A percentile compares a stretch with the other conserved stretches of the same genome.
phyloP scores from a whole-genome alignment of 2,888 invertebrate species.

The Lepidocyrtinus sp. region DNA sequence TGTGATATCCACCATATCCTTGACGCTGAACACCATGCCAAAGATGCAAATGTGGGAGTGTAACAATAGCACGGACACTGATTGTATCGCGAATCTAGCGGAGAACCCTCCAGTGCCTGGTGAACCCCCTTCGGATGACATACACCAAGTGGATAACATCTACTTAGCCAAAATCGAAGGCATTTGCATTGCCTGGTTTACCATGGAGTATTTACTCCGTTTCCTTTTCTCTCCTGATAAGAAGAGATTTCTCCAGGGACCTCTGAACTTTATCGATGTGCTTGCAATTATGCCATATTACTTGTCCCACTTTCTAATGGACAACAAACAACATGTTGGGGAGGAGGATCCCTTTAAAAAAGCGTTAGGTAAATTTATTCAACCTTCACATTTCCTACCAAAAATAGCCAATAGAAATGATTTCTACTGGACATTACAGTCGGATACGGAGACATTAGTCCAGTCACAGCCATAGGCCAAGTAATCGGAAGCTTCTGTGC shows the following conservation, averaged over 20 bases:
- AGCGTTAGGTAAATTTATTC: conserved; percentile 74
- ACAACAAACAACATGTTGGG: conserved; percentile 55
- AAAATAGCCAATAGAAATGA: neutral
- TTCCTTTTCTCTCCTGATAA: conserved; percentile 75
- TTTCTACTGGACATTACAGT: conserved; percentile 65
- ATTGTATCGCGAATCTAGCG: conserved; percentile 30
- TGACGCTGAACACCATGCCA: conserved; percentile 75
- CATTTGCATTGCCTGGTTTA: conserved; percentile 76
- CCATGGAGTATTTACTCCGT: conserved; percentile 75
- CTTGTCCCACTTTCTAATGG: conserved; percentile 74
- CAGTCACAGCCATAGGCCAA: conserved; percentile 75
- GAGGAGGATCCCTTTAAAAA: conserved; percentile 30
- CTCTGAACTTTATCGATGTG: conserved; percentile 75
- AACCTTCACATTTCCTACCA: conserved; percentile 66
- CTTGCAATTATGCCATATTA: conserved; percentile 76
- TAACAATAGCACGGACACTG: conserved; percentile 59
- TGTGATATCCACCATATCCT: conserved; percentile 74
- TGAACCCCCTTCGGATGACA: neutral
- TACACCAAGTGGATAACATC: conserved; percentile 6
- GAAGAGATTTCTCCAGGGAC: conserved; percentile 75
- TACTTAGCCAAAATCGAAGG: conserved; percentile 59
- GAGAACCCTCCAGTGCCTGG: conserved; percentile 5
- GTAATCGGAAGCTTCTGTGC: conserved; percentile 76
- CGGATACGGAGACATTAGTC: conserved; percentile 76
- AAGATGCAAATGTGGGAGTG: conserved; percentile 71